Conservation (phyloP, 2,113 vertebrate genomes). For the Anthoscopus minutus region DNA sequence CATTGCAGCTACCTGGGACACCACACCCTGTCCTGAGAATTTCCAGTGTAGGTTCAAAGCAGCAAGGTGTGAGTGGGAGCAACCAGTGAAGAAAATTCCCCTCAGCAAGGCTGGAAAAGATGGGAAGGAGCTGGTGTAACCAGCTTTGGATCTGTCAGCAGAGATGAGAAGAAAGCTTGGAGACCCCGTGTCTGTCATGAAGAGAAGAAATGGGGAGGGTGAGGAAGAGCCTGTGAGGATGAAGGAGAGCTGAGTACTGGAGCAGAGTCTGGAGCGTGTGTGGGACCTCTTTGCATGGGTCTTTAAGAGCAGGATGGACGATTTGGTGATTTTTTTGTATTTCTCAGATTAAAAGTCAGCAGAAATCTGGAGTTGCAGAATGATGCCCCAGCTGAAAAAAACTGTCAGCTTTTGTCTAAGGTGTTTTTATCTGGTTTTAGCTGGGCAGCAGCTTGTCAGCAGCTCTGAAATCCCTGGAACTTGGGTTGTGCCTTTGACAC, state of each 20-base stretch:
- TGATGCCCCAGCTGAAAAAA: neutral
- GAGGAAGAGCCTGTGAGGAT: neutral
- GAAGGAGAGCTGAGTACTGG: neutral
- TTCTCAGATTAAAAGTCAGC: neutral
- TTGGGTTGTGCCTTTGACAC: neutral
- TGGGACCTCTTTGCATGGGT: neutral
- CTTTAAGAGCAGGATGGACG: neutral
- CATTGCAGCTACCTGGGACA: rapidly evolving
- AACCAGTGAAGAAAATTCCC: neutral
- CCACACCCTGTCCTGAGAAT: neutral
- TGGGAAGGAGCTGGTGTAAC: neutral
- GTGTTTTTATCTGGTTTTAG: neutral
- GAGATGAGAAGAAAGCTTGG: neutral
- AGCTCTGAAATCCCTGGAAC: neutral
- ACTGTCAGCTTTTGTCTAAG: neutral
- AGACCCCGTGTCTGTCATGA: rapidly evolving
- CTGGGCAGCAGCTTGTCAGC: neutral
- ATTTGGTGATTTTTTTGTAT: neutral
- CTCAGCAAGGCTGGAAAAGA: neutral
- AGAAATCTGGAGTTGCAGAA: neutral
- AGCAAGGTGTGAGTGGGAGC: neutral
- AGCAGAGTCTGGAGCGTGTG: neutral
- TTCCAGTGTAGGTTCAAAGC: too few species aligned
- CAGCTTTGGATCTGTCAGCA: neutral
- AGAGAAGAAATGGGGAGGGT: neutral